Evolutionary conservation across 2,113 vertebrate genomes (phyloP), one percentile per base, ranked within the genome.

Genomic region (Archilochus colubris): DNA sequence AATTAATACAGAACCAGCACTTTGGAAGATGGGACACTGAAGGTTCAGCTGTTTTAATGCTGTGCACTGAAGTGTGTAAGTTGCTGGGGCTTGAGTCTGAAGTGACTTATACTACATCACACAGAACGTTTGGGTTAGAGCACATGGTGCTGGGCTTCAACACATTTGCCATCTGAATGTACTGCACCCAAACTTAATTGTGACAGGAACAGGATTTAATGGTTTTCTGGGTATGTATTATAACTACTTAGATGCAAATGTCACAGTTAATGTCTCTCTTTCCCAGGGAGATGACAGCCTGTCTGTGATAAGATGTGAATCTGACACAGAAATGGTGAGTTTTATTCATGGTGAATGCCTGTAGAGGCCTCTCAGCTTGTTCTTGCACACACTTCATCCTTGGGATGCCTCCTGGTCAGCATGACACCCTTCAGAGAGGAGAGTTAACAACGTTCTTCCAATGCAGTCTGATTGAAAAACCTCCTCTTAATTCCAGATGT

Each of bases 231-330:
- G 2, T 3, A 0, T 38, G 51, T 48, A 16, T 68, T 28, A 4
- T 9, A 51, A 72, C 10, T 44, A n/a, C 24, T 69, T 14, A 25
- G 8, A 17, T 55, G 25, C 6, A 43, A 12, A 33, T 44, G 24
- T 91, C 7, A 69, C 36, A 27, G 9, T 17, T 64, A 67, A 17
- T 72, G 67, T 89, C 1, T 96, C 78, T 96, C 8, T 94, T 96
- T 86, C 80, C 33, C 69, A 99, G 98, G 98, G 96, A 46, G 98
- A 98, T 75, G 98, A 99, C 84, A 96, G 96, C 93, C 95, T 98
- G 38, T 98, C 98, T 59, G 97, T 97, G 46, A 85, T 97, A 33
- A 98, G 97, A 76, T 98, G 98, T 44, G 93, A 98, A 74, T 98
- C 98, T 6, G 98, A 98, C 79, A 88, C 92, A 18, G 98, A 98